Evolutionary conservation across 1,140 invertebrate species (phyloP).

Genomic region (Orius laevigatus): DNA sequence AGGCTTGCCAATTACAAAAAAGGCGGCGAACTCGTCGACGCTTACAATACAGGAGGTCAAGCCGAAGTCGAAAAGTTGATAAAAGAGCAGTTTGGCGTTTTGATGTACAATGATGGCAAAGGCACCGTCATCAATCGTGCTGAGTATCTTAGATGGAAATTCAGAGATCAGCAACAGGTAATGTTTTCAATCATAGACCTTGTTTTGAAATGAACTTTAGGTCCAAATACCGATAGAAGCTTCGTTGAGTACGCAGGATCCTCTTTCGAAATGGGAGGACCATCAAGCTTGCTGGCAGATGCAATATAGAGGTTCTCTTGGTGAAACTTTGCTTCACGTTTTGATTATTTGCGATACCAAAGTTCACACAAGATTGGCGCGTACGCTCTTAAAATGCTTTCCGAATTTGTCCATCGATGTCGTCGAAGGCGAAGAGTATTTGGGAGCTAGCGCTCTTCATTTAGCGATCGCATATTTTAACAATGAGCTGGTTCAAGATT

Average conservation of each 20-base stretch:
- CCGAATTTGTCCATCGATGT: conserved; percentile 83
- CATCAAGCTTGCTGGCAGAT: conserved; percentile 95
- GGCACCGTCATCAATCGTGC: conserved; percentile 73
- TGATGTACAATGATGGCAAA: conserved; percentile 80
- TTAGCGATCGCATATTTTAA: conserved; percentile 92
- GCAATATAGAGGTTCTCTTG: conserved; percentile 83
- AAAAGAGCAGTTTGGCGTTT: conserved; percentile 67
- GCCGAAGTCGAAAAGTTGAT: conserved; percentile 71
- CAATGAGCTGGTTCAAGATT: conserved; percentile 84
- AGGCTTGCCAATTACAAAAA: conserved; percentile 80
- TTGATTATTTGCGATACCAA: conserved; percentile 88
- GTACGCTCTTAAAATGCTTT: conserved; percentile 78
- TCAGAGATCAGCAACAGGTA: conserved; percentile 65
- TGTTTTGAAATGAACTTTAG: conserved; percentile 23
- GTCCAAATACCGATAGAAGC: conserved; percentile 69
- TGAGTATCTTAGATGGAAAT: conserved; percentile 87
- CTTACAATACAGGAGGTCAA: conserved; percentile 66
- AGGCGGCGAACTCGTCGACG: conserved; percentile 67
- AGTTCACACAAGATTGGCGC: conserved; percentile 65
- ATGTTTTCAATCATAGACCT: background rate
- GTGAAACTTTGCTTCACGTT: conserved; percentile 87
- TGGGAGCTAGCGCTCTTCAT: conserved; percentile 85
- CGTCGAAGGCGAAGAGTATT: conserved; percentile 93
- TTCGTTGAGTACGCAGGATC: conserved; percentile 61
- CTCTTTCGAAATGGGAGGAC: conserved; percentile 68